Percentiles rank a stretch among this genome's conserved stretches.
phyloP scores from a whole-genome alignment of 2,888 invertebrate genomes.

The Apoda limacodes region DNA sequence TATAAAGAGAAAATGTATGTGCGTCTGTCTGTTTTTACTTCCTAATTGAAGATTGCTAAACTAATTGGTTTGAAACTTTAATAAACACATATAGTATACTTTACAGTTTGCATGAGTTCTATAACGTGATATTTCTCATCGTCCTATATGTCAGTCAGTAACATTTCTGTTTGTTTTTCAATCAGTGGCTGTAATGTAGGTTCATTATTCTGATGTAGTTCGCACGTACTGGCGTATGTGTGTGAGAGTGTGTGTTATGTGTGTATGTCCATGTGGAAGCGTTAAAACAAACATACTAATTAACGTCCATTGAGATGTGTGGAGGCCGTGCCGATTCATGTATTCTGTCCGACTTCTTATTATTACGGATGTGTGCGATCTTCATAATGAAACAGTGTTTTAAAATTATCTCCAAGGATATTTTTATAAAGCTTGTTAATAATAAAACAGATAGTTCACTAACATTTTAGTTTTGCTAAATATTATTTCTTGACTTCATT shows the following conservation, averaged over 20 bases:
- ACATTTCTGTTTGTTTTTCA: slow-evolving; percentile 31
- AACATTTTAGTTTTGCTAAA: too few relatives aligned
- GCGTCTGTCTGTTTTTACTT: too few relatives aligned
- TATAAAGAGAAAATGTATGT: too few relatives aligned
- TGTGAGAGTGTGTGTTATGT: slow-evolving; percentile 41
- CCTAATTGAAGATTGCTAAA: too few relatives aligned
- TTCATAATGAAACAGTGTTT: too few relatives aligned
- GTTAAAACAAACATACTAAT: slow-evolving; percentile 61
- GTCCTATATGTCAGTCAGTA: too few relatives aligned
- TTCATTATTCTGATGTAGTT: slow-evolving; percentile 30
- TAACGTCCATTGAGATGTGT: slow-evolving; percentile 60
- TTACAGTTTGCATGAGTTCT: slow-evolving; percentile 3
- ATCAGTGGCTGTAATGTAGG: slow-evolving; percentile 37
- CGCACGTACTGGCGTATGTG: slow-evolving; percentile 20
- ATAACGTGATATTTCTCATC: slow-evolving; percentile 18
- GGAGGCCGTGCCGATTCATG: slow-evolving; percentile 47
- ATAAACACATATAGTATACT: not conserved
- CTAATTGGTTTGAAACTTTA: too few relatives aligned
- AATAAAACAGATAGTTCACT: too few relatives aligned
- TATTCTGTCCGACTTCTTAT: slow-evolving; percentile 41
- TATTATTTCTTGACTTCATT: too few relatives aligned
- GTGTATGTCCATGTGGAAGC: too few relatives aligned
- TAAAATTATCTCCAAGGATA: too few relatives aligned
- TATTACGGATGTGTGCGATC: slow-evolving; percentile 36
- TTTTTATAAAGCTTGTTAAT: too few relatives aligned